Percentiles rank a stretch among this genome's conserved stretches.
phyloP scores from a whole-genome alignment of 2,113 vertebrate genomes.

The Porphyrio hochstetteri region DNA sequence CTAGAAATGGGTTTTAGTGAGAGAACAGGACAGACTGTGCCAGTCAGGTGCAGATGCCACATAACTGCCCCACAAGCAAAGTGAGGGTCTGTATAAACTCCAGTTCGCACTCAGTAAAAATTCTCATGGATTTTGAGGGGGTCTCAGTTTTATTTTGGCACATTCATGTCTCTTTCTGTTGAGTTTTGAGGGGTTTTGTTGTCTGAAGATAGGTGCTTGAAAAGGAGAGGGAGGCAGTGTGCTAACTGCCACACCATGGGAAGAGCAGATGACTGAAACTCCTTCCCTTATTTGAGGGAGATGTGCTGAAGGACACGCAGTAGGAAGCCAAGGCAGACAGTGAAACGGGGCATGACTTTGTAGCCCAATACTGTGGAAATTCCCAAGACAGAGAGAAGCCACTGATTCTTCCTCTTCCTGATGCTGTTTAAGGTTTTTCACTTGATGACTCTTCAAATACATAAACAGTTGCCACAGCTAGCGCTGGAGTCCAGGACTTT shows the following conservation, averaged over 20 bases:
- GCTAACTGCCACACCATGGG: neutral
- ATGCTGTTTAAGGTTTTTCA: neutral
- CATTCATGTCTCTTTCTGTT: neutral
- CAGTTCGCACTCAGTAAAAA: neutral
- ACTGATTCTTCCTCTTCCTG: constrained; percentile 18
- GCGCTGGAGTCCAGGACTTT: neutral
- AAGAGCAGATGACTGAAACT: neutral
- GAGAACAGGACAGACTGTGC: neutral
- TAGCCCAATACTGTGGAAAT: neutral
- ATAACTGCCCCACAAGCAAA: fast-evolving
- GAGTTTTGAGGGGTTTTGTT: neutral
- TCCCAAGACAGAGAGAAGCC: neutral
- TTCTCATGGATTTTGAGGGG: neutral
- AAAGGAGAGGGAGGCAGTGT: neutral
- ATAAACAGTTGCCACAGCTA: neutral
- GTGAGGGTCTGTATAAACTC: neutral
- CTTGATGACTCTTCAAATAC: neutral
- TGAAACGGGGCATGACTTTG: neutral
- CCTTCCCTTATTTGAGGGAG: neutral
- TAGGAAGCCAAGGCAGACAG: neutral
- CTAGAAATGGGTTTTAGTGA: neutral
- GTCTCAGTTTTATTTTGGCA: neutral
- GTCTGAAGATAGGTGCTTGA: neutral
- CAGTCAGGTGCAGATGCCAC: neutral
- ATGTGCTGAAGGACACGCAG: neutral